These are phyloP conservation scores for Platycercus adscitus DNA, from an alignment of 2,113 vertebrate species.

Conservation along the genomic window DNA sequence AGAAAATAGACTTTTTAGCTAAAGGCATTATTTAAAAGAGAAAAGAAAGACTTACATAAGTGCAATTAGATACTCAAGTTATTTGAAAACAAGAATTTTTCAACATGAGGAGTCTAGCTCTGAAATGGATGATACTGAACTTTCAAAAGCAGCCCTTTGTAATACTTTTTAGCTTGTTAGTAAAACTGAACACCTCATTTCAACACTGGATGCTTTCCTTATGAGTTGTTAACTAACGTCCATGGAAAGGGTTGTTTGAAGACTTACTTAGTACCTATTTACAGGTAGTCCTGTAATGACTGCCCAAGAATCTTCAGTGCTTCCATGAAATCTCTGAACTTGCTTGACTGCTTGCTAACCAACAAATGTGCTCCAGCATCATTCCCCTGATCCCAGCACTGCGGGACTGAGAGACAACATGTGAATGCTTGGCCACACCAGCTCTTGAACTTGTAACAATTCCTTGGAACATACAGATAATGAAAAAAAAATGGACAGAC, in stretches of 20 bases:
- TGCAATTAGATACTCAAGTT: neutral
- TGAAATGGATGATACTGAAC: neutral
- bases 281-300: neutral
- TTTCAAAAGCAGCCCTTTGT: neutral
- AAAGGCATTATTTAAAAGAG: neutral
- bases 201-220: neutral
- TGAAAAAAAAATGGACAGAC: neutral
- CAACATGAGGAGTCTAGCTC: neutral
- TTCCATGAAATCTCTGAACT: neutral
- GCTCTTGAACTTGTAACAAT: neutral
- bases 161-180: neutral
- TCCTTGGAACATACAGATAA: neutral
- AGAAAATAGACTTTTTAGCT: neutral
- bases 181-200: neutral
- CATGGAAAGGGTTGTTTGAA: neutral
- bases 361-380: neutral
- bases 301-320: neutral
- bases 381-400: rapidly evolving
- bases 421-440: neutral
- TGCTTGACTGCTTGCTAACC: neutral
- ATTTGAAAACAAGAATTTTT: neutral
- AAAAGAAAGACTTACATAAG: neutral
- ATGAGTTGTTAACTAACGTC: neutral
- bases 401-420: rapidly evolving
- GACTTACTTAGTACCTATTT: neutral